Evolutionary conservation across 2,113 vertebrate genomes (phyloP).

Genomic region (Arizona elegans): DNA sequence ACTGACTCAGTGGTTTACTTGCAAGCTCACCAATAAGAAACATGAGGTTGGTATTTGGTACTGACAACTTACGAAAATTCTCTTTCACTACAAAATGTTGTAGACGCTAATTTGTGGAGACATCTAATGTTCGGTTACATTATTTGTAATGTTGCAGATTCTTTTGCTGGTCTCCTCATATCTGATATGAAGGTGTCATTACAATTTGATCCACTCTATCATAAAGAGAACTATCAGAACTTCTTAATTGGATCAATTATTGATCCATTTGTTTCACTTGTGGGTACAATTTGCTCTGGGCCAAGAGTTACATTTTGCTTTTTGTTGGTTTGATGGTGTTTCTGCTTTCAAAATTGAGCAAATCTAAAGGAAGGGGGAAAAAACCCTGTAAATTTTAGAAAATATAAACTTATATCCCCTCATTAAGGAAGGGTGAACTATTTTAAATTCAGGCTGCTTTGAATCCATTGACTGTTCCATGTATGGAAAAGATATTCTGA

Average conservation of each 20-base stretch:
- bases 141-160: background rate
- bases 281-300: background rate
- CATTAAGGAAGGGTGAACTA: background rate
- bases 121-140: background rate
- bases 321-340: background rate
- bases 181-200: background rate
- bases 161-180: background rate
- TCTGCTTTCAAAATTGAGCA: background rate
- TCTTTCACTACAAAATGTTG: background rate
- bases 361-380: background rate
- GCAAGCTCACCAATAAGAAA: background rate
- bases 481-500: background rate
- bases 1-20: background rate
- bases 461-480: background rate
- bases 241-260: background rate
- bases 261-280: background rate
- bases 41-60: background rate
- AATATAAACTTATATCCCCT: background rate
- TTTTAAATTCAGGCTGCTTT: background rate
- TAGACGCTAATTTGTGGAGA: background rate
- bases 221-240: background rate
- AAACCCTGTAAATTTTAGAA: background rate
- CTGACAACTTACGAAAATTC: background rate
- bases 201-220: background rate
- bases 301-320: background rate